Evolutionary conservation across 2,113 vertebrate genomes (phyloP), one percentile per base, ranked within the genome.

Genomic region (Podilymbus podiceps): DNA sequence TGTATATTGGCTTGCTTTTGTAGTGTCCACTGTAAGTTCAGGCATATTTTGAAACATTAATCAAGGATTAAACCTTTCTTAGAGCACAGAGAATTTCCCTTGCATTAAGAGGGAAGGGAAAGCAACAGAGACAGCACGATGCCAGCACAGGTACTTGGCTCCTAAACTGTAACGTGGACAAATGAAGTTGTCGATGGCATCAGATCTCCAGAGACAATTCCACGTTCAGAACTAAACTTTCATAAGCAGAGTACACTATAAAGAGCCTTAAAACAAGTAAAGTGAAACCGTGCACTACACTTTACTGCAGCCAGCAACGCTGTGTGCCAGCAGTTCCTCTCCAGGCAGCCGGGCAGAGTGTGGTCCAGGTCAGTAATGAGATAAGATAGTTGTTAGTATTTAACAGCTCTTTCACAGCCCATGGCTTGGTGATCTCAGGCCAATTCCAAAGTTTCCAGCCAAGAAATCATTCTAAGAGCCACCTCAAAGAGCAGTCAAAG

Each of bases 221-320:
- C 42, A 80, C 0, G 0, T 27, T 8, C 53, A 75, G 68, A 78
- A 44, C 30, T 40, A 18, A 67, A 35, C 40, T 52, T 72, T 17
- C 0, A 0, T 0, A 25, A 25, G 47, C 14, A 59, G 9, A 84
- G 18, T 7, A 11, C 0, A 0, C 22, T 8, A 68, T 12, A 15
- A n/a, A 76, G 33, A 85, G 33, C 47, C 52, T 64, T 50, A 42
- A 35, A 88, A 12, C 15, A 52, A 88, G 18, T 5, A 5, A 47
- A 9, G 5, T 12, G 49, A 3, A 59, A 25, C 6, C 1, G 1
- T 19, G 25, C 1, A 2, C 79, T 21, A 21, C 72, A 6, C 55
- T 21, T 1, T 3, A 18, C 15, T 3, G 53, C 73, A 31, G 60
- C 62, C 30, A 2, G 72, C 38, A 25, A 9, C 2, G 25, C 28